Evolutionary conservation across 2,888 invertebrate species (phyloP), one percentile per base, ranked within the genome.

Genomic region (Malthinus seriepunctatus): DNA sequence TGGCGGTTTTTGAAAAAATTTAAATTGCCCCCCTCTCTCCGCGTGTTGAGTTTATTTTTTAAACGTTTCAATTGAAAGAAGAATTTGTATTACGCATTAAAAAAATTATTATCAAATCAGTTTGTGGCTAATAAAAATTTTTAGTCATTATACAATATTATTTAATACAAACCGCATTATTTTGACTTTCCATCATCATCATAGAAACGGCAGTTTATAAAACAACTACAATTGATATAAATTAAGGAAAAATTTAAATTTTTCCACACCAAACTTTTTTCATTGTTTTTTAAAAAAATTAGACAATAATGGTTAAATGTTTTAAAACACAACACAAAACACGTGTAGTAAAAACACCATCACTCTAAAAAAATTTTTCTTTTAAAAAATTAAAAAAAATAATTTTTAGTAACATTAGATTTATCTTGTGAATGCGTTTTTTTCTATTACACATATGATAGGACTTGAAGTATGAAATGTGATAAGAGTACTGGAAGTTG

Each of bases 401-500:
- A 15, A 23, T 42, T 42, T 42, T 15, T 14, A 9, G 14, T 23
- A 23, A 15, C 39, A 23, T 9, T 42, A 42, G 39, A 38, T 49
- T 56, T 46, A 34, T 33, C 37, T 23, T 38, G 23, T 51, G 47
- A 35, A 32, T 51, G 51, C 44, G 50, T 23, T 23, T 50, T 57
- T 56, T 50, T 32, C 49, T 56, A 45, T 42, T 32, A 37, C 56
- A 56, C 60, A 57, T 61, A 47, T 56, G 53, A 50, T 57, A 60
- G 49, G 51, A 55, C 54, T 48, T 51, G 60, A 52, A 62, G 62
- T 54, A 59, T 63, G 55, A 60, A 64, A 59, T 63, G 56, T 54
- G 56, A 58, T 63, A 61, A 63, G 63, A 63, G 58, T 60, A 59
- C 57, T 59, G 63, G 62, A 61, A 63, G 58, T 62, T 64, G 66